phyloP scores from a whole-genome alignment of 2,113 vertebrate species.

The Myrmecophaga tridactyla region DNA sequence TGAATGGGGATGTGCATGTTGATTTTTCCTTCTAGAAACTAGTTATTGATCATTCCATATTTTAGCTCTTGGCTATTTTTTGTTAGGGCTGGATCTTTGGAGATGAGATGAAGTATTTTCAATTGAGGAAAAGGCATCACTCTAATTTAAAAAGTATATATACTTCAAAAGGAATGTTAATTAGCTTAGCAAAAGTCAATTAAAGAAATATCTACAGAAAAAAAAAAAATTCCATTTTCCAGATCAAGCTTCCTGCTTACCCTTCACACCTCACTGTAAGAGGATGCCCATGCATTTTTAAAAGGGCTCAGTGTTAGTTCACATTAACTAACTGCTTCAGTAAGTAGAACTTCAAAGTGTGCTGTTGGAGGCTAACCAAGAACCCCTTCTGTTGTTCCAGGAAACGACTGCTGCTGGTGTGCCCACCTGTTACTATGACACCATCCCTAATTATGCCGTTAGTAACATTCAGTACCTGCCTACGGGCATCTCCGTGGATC shows the following conservation, averaged over 20 bases:
- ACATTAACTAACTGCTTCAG: neutral
- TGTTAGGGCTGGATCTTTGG: neutral
- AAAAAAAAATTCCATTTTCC: no score
- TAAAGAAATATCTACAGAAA: neutral
- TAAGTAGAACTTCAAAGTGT: neutral
- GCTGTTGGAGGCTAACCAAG: neutral
- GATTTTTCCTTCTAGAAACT: neutral
- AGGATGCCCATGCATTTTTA: neutral
- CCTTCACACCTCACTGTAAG: neutral
- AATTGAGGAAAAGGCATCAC: no score
- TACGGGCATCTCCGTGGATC: constrained; percentile 76
- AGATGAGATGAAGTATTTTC: neutral
- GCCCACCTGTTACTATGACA: constrained; percentile 87
- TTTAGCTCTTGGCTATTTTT: neutral
- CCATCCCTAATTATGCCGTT: constrained; percentile 81
- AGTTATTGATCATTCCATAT: neutral
- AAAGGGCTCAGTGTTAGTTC: neutral
- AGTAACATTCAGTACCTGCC: fast-evolving
- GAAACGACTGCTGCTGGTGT: fast-evolving
- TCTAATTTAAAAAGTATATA: neutral
- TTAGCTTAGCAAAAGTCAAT: neutral
- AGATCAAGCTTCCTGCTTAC: neutral
- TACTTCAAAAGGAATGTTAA: neutral
- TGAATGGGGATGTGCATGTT: neutral
- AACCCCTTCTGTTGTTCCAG: constrained; percentile 73